Conservation (phyloP, 2,888 invertebrate genomes). For the Rhodophaea formosa region DNA sequence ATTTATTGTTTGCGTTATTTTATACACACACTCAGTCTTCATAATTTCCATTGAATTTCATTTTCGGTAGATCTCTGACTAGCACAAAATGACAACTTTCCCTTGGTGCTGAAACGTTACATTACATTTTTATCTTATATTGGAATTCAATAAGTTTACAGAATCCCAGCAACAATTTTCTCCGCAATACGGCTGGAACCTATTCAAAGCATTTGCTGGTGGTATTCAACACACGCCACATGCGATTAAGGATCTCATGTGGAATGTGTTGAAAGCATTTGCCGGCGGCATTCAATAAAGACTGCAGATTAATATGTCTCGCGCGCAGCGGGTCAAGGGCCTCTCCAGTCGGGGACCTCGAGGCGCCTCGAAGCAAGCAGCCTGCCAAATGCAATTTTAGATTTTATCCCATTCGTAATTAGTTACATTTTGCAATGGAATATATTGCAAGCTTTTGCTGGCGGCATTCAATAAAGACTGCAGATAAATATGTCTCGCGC, state of each 20-base stretch:
- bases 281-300: slow-evolving; percentile 26
- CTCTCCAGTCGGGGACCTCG: slow-evolving; percentile 35
- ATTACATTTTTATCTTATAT: too few relatives aligned
- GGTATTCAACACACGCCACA: too few relatives aligned
- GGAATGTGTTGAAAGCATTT: too few relatives aligned
- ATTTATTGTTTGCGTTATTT: too few relatives aligned
- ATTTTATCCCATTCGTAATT: slow-evolving; percentile 14
- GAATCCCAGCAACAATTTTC: slow-evolving; percentile 2
- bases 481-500: slow-evolving; percentile 34
- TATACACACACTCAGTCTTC: too few relatives aligned
- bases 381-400: slow-evolving; percentile 22
- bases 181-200: not conserved
- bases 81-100: too few relatives aligned
- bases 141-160: not conserved
- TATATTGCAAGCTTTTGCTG: not conserved
- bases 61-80: too few relatives aligned
- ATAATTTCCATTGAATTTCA: too few relatives aligned
- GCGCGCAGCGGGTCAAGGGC: slow-evolving; percentile 33
- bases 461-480: slow-evolving; percentile 28
- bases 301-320: slow-evolving; percentile 34
- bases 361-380: slow-evolving; percentile 14
- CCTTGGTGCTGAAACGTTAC: too few relatives aligned
- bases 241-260: too few relatives aligned
- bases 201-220: slow-evolving; percentile 23
- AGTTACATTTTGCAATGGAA: not conserved